Evolutionary conservation across 1,140 invertebrate species (phyloP), one percentile per base, ranked within the genome.

Genomic region (Drosophila albomicans): DNA sequence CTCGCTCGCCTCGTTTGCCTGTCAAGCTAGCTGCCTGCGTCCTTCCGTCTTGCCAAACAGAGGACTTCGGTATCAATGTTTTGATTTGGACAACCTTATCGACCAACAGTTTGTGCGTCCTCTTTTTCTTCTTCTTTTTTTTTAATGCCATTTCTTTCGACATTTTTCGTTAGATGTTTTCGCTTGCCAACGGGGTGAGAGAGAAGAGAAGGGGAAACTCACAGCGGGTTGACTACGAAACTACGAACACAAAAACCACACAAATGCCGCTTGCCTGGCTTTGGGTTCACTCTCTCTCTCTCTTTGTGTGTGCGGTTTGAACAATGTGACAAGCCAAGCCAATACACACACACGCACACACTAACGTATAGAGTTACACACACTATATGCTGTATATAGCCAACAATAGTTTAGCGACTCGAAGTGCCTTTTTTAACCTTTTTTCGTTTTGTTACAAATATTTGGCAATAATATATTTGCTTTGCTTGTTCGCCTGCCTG

Each of bases 1-100:
- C 65, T 74, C 13, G 57, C 13, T 15, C 32, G 32, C 20, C 20
- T 41, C 45, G 62, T 74, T 61, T 43, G 65, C 65, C 49, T 74
- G 65, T 62, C 71, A 62, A 13, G 58, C 16, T 43, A 28, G 1
- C 62, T 61, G 20, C 38, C 45, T 59, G 48, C 49, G 20, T 48
- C 35, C 51, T 43, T 38, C 56, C 48, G 25, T 59, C 43, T 58
- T 43, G 58, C 30, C 76, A 54, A 49, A 43, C 68, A 71, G 62
- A 73, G 80, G 51, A 78, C 64, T 76, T 69, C 68, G 64, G 52
- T 82, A 59, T 64, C 72, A 70, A 75, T 85, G 73, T 81, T 84
- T 81, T 85, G 81, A 84, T 84, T 84, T 67, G 77, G 67, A 81
- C 81, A 71, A 85, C 81, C 74, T 85, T 84, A 84, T 84, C 81